Evolutionary conservation across 1,140 invertebrate species (phyloP), one percentile per base, ranked within the genome.

Genomic region (Amphibalanus amphitrite): DNA sequence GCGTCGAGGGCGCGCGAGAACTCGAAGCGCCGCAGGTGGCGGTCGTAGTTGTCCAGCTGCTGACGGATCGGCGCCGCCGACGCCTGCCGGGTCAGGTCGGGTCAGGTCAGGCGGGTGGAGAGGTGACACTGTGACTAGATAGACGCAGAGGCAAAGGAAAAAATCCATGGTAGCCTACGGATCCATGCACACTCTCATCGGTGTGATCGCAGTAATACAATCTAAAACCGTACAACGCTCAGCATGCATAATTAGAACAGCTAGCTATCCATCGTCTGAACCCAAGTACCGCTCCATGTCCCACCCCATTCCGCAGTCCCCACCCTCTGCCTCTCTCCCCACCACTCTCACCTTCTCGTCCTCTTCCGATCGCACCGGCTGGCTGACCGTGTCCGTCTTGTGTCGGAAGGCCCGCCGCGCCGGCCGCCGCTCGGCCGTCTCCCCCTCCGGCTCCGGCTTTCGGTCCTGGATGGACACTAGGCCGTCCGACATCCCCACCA

Each of bases 1-100:
- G 80, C 77, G 77, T 91, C 86, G 20, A 97, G 81, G 10, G 92
- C 91, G 83, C 89, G 89, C 0, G 85, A 85, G 79, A 91, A 92
- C 75, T 90, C 84, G 80, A 92, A 95, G 80, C 88, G 89, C 73
- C 89, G 85, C 3, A 97, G 79, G 76, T 84, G 86, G 28, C 79
- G 79, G 77, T 97, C 92, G 78, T 87, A 82, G 15, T 29, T 71
- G 17, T 10, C 30, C 38, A 72, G 47, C 20, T 71, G 23, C 38
- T 30, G 33, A 70, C 29, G 69, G 6, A 59, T 25, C 47, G 25
- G 47, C 47, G 47, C 13, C 47, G 47, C 13, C 47, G 47, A 25
- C 47, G 47, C 13, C 47, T 59, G 47, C 25, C 13, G 47, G 47
- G 13, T 59, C n/a, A n/a, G n/a, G n/a, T 59, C 25, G 13, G 47